Base-by-base conservation (phyloP, 2,888 invertebrate species). In the Schizotus pectinicornis region DNA sequence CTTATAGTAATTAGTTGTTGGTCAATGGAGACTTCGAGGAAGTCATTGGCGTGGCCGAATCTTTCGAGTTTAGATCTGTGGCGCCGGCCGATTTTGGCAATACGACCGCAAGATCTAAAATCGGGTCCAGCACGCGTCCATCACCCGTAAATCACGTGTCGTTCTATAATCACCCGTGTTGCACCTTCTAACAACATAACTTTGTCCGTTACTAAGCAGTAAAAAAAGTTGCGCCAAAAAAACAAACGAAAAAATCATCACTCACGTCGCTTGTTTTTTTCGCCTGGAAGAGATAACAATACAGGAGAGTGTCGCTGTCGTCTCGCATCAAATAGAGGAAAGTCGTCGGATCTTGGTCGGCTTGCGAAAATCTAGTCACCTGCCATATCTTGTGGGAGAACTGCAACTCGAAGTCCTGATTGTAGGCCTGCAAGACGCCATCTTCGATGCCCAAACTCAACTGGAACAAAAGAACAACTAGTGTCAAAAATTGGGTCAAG, bases 291-390 rank as follows among this genome's bases (percentile, higher is more conserved):
- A 92, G 83, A 77, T 88, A 89, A 77, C 89, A 90, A 76, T 89
- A 88, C 30, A 91, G 84, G 1, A 90, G 80, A n/a, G 85, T 86
- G 73, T 90, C 90, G 70, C 84, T 84, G 65, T 88, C 86, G 74
- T 90, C 89, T 69, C 87, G 84, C 59, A 90, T 81, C 69, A 90
- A 84, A 79, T 92, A 92, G 69, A 91, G 86, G 73, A 92, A 83
- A 71, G 86, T 88, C 50, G 74, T 71, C 3, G 77, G 72, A 61
- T 80, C 80, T 32, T 76, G 56, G 56, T 79, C 78, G 8, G 78
- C 77, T 59, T 80, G 80, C 0, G 79, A 80, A 62, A 80, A 80
- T 59, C 84, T 79, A 43, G 83, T 81, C 74, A 89, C 86, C 67
- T 87, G 85, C 30, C 84, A 84, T 3, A 88, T 73, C 57, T 85